phyloP scores from a whole-genome alignment of 2,797 vertebrate species.

The Brotula barbata region DNA sequence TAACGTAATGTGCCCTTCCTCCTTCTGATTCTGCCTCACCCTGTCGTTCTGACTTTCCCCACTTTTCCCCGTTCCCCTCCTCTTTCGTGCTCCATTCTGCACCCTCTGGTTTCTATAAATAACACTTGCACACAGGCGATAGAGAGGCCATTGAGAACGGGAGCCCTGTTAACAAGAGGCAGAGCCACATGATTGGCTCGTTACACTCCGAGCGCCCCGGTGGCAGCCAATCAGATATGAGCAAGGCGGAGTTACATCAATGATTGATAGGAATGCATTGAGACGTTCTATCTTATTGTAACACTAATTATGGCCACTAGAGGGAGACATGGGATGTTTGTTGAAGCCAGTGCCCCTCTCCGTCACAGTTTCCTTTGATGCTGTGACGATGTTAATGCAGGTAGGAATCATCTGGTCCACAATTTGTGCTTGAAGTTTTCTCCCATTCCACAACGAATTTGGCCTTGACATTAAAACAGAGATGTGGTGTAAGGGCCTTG shows the following conservation, averaged over 20 bases:
- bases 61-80: background rate
- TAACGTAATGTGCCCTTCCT: slow-evolving; percentile 5
- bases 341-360: background rate
- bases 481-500: background rate
- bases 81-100: slow-evolving; percentile 27
- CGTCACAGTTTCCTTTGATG: background rate
- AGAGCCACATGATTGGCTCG: slow-evolving; percentile 69
- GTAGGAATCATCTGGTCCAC: background rate
- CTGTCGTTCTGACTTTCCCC: background rate
- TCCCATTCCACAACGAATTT: background rate
- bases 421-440: background rate
- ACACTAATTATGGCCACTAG: slow-evolving; percentile 43
- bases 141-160: slow-evolving; percentile 45
- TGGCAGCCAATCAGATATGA: slow-evolving; percentile 57
- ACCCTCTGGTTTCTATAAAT: slow-evolving; percentile 69
- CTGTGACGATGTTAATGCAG: background rate
- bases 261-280: slow-evolving; percentile 33
- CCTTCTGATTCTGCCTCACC: background rate
- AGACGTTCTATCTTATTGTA: background rate
- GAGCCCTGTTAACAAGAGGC: slow-evolving; percentile 74
- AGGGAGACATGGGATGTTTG: slow-evolving; percentile 46
- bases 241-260: slow-evolving; percentile 41
- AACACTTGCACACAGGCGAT: slow-evolving; percentile 53
- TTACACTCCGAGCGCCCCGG: slow-evolving; percentile 22
- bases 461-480: background rate